Evolutionary conservation across 1,140 invertebrate genomes (phyloP).

Genomic region (Musca domestica): DNA sequence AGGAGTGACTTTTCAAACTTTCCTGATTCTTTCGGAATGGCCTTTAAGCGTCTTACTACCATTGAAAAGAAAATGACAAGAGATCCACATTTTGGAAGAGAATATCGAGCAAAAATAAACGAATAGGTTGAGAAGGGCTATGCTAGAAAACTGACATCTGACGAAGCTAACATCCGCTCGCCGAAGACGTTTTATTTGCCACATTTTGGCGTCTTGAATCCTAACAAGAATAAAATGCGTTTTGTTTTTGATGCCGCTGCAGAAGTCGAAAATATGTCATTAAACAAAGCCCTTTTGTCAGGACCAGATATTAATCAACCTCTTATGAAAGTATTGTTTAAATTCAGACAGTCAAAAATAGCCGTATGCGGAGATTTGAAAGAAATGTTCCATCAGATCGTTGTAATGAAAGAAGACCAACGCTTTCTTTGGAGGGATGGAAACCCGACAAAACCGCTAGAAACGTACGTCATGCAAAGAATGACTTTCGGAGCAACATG

Average conservation of each 20-base stretch:
- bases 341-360: constrained; percentile 9
- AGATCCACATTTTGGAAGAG: constrained; percentile 14
- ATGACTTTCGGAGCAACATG: constrained; percentile 26
- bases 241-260: constrained; percentile 42
- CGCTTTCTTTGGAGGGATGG: constrained; percentile 24
- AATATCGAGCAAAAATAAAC: constrained; percentile 28
- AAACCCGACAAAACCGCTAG: neutral
- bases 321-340: constrained; percentile 23
- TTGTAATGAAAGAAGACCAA: constrained; percentile 22
- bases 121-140: constrained; percentile 29
- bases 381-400: constrained; percentile 25
- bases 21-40: constrained; percentile 24
- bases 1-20: constrained; percentile 19
- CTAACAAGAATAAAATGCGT: constrained; percentile 36
- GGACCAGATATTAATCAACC: constrained; percentile 19
- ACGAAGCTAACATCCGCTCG: neutral
- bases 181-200: constrained; percentile 35
- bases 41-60: neutral
- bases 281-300: constrained; percentile 2
- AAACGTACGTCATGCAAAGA: constrained; percentile 1
- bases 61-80: constrained; percentile 17
- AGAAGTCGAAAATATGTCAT: constrained; percentile 7
- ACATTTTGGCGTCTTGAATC: constrained; percentile 37
- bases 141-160: constrained; percentile 22
- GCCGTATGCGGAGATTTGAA: too few relatives aligned